Conservation (phyloP, 2,888 invertebrate species). For the Ormyrus thymus region DNA sequence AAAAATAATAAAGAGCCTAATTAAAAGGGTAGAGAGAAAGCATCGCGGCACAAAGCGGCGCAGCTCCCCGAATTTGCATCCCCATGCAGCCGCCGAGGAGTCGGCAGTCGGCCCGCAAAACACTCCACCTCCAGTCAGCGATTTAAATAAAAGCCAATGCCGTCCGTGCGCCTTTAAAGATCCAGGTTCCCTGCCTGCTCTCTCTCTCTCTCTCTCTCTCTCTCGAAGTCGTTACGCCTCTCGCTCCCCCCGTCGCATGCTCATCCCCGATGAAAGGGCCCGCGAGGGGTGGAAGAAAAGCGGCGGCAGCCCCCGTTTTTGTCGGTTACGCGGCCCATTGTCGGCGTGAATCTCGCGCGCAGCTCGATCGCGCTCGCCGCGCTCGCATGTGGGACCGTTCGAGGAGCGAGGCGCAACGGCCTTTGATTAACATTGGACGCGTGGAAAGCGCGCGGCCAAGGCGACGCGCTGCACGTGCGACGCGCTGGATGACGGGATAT, state of each 20-base stretch:
- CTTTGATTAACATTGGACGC: background rate
- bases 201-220: constrained; percentile 16
- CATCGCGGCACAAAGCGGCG: no score
- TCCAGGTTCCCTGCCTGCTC: constrained; percentile 13
- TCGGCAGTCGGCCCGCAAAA: no score
- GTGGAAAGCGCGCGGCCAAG: background rate
- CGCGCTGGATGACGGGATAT: no score
- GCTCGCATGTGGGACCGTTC: background rate
- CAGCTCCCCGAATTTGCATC: no score
- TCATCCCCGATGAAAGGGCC: background rate
- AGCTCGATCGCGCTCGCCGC: no score
- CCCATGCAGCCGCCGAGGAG: no score
- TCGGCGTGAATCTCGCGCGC: background rate
- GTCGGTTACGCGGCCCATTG: constrained; percentile 34
- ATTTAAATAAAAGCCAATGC: constrained; percentile 7
- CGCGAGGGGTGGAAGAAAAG: constrained; percentile 13
- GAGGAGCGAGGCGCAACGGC: background rate
- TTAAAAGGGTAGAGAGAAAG: no score
- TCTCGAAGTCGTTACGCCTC: background rate
- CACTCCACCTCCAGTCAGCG: background rate
- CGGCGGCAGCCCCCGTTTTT: background rate
- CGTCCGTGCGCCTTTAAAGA: constrained; percentile 25
- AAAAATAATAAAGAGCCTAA: no score
- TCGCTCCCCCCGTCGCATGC: background rate
- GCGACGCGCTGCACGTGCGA: background rate